Base-by-base conservation (phyloP, 2,888 invertebrate genomes). In the Lampropteryx suffumata region DNA sequence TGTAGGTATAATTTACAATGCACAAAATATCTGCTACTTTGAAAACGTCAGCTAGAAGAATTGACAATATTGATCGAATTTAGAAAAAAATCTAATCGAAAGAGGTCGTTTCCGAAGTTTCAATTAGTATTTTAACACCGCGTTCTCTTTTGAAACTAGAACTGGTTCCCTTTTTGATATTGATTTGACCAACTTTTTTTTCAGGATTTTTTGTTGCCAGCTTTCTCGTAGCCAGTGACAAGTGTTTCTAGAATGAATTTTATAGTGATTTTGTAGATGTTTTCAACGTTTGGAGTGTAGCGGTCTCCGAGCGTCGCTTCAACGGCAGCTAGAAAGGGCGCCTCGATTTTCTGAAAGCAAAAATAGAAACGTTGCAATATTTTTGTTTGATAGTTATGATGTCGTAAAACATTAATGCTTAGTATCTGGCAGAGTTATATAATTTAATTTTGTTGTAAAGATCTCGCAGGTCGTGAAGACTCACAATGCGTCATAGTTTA, bases 211-310 rank as follows among this genome's bases (percentile, higher is more conserved):
- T 61, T 76, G 56, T 72, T 80, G 28, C 82, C 84, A 21, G 80
- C 84, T 44, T 83, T 84, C 67, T 96, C 94, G 83, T 91, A 97
- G 46, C 97, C 97, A 65, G 94, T 94, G 64, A 96, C 92, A 67
- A 97, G 91, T 12, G 96, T 96, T 81, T 96, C 94, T 77, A 98
- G 92, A 65, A 98, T 97, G 82, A 97, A 96, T 81, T 96, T 95
- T 77, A 97, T 97, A 61, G 97, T 96, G 69, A 96, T 94, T 88
- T 95, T 94, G 92, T 98, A 98, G 71, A 97, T 96, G 69, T 93
- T 94, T 76, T 97, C 96, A 61, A 98, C 96, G 84, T 97, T 97
- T 57, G 96, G 95, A 39, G 97, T 96, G 90, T 96, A 97, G 42
- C 97, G 93, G 73, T 97, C 97, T 1, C 96, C 97, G 47, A 98